Conservation (phyloP, 2,113 vertebrate genomes). For the Gasterosteus aculeatus region DNA sequence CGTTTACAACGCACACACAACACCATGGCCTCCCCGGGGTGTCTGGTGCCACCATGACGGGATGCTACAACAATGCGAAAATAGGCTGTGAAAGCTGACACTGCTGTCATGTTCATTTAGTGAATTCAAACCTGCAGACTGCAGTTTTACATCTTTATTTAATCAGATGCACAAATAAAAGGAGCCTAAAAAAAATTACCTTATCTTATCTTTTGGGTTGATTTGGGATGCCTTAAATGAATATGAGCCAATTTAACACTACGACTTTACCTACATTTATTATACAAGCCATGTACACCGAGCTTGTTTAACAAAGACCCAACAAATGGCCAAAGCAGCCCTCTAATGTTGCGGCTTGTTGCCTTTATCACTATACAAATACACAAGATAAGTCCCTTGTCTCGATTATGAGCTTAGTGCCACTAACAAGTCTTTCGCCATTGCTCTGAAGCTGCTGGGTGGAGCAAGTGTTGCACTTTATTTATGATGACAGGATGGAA, state of each 20-base stretch:
- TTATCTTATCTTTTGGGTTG: neutral
- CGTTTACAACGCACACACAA: neutral
- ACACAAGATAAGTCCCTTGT: neutral
- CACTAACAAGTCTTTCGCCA: neutral
- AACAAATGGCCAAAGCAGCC: neutral
- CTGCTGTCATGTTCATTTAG: neutral
- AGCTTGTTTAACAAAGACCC: neutral
- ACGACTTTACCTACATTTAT: neutral
- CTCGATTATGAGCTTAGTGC: neutral
- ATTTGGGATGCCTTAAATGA: neutral
- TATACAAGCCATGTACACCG: neutral
- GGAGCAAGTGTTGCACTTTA: slow-evolving; percentile 1
- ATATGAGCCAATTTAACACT: neutral
- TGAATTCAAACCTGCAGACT: neutral
- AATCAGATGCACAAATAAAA: neutral
- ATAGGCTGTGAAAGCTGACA: slow-evolving; percentile 17
- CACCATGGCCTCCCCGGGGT: neutral
- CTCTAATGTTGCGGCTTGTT: neutral
- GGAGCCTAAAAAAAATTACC: neutral
- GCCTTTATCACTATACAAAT: neutral
- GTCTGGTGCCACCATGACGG: slow-evolving; percentile 3
- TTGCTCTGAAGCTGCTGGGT: neutral
- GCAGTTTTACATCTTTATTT: neutral
- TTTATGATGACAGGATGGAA: slow-evolving; percentile 32
- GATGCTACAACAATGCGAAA: neutral